phyloP scores from a whole-genome alignment of 64 coral and sea anemone species.

The Platygyra sinensis region DNA sequence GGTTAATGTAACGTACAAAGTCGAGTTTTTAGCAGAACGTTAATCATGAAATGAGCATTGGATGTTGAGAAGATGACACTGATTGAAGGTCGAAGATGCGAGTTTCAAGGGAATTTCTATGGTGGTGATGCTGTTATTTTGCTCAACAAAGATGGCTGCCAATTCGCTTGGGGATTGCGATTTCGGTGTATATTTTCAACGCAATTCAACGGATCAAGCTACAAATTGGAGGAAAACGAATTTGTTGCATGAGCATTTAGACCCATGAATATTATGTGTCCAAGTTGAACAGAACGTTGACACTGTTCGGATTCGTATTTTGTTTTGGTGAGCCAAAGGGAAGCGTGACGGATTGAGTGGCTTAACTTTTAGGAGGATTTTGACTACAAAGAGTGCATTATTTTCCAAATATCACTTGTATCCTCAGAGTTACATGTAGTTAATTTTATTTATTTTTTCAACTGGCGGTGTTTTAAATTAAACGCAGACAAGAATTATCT shows the following conservation, averaged over 20 bases:
- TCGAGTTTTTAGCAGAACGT: neutral
- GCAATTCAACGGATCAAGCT: conserved; percentile 16
- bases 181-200: too few relatives aligned
- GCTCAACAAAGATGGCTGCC: conserved; percentile 22
- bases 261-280: neutral
- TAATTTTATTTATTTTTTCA: too few relatives aligned
- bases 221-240: conserved; percentile 11
- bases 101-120: conserved; percentile 23
- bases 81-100: conserved; percentile 6
- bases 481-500: too few relatives aligned
- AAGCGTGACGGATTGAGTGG: conserved; percentile 9
- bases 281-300: conserved; percentile 27
- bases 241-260: conserved; percentile 23
- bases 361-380: conserved; percentile 12
- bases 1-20: too few relatives aligned
- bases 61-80: conserved; percentile 17
- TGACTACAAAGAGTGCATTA: too few relatives aligned
- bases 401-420: too few relatives aligned
- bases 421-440: too few relatives aligned
- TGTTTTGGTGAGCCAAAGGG: conserved; percentile 13
- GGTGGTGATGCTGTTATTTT: conserved; percentile 9
- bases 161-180: conserved; percentile 3
- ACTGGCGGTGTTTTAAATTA: neutral
- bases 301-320: conserved; percentile 19
- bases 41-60: too few relatives aligned